Conservation (phyloP, 2,888 invertebrate genomes). For the Microctonus aethiopoides region DNA sequence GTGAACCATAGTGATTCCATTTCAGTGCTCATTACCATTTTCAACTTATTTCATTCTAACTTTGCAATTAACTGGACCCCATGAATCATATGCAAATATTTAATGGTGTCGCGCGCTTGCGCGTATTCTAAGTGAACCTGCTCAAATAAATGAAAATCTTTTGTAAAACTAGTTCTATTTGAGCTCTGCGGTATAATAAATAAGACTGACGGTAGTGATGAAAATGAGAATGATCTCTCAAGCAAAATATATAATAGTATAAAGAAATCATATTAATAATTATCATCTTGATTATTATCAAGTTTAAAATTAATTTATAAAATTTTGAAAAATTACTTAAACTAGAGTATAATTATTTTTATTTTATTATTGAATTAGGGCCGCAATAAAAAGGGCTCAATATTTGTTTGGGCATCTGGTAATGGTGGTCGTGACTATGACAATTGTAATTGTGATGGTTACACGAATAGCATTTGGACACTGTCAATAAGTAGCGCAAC, state of each 20-base stretch:
- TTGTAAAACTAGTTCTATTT: neutral
- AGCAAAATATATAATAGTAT: neutral
- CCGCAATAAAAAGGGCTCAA: constrained; percentile 92
- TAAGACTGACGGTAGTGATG: neutral
- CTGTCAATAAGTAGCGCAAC: constrained; percentile 95
- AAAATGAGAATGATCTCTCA: neutral
- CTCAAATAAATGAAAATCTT: constrained; percentile 9
- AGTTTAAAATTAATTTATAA: neutral
- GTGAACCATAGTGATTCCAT: constrained; percentile 40
- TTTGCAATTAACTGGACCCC: constrained; percentile 29
- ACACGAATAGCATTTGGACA: constrained; percentile 99
- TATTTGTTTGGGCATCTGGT: constrained; percentile 99
- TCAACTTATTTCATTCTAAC: constrained; percentile 45
- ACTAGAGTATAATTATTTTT: neutral
- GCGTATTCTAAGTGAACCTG: neutral
- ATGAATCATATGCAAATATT: constrained; percentile 47
- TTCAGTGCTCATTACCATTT: constrained; percentile 51
- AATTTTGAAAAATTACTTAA: neutral
- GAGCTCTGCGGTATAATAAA: neutral
- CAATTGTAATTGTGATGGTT: constrained; percentile 99
- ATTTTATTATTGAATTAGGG: constrained; percentile 72
- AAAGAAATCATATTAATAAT: neutral
- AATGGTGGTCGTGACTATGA: constrained; percentile 97
- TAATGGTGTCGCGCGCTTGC: constrained; percentile 29
- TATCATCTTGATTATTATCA: neutral